A percentile compares a stretch with the other conserved stretches of the same genome.
These are phyloP conservation scores for Perognathus longimembris DNA, from an alignment of 2,113 vertebrate genomes.

Conservation along the genomic window DNA sequence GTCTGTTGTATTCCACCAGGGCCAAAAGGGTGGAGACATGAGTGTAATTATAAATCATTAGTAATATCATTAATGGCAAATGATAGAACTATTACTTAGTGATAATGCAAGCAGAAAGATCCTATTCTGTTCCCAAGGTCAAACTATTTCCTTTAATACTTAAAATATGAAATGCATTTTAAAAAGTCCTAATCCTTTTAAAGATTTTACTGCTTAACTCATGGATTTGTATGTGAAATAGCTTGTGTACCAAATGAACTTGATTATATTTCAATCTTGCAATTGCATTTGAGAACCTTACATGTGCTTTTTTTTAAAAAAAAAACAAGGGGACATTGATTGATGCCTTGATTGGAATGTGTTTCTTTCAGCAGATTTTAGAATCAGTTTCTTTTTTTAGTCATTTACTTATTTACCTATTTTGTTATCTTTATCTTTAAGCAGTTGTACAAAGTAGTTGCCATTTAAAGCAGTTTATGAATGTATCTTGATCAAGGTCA, in stretches of 20 bases:
- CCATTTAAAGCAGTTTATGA: too few relatives aligned
- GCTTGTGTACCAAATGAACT: background rate
- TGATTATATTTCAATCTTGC: background rate
- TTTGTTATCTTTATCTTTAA: too few relatives aligned
- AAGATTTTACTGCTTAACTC: conserved; percentile 32
- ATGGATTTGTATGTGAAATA: conserved; percentile 47
- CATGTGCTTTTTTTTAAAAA: background rate
- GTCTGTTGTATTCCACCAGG: conserved; percentile 1
- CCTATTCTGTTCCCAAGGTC: background rate
- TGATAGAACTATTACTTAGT: conserved; percentile 44
- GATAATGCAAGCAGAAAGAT: conserved; percentile 50
- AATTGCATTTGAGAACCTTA: background rate
- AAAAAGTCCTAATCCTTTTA: background rate
- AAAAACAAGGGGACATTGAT: background rate
- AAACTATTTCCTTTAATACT: conserved; percentile 54
- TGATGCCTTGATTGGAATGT: background rate
- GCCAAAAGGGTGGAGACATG: background rate
- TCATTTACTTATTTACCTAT: too few relatives aligned
- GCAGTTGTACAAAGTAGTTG: too few relatives aligned
- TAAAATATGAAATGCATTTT: background rate
- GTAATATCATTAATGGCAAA: conserved; percentile 43
- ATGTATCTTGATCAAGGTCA: too few relatives aligned
- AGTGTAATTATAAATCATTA: conserved; percentile 9
- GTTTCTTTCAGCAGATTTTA: too few relatives aligned
- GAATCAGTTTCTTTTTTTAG: too few relatives aligned